A percentile compares a stretch with the other conserved stretches of the same genome.
phyloP scores from a whole-genome alignment of 23 tunicate species.

The Styela plicata region DNA sequence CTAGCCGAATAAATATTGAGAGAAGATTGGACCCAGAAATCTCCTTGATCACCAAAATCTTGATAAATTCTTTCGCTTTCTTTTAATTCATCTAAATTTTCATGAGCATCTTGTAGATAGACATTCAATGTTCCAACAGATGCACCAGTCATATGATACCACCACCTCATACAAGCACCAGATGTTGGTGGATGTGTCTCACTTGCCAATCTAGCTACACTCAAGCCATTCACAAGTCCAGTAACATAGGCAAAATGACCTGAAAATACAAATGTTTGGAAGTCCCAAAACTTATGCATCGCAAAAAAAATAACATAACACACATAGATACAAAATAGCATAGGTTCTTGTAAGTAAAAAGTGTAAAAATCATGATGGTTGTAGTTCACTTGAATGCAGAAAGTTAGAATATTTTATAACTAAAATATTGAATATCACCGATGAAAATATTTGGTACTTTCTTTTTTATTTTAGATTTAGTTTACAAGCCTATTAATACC shows the following conservation, averaged over 20 bases:
- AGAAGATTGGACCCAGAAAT: conserved; percentile 65
- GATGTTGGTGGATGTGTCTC: conserved; percentile 65
- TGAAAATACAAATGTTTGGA: too few relatives aligned
- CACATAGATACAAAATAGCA: too few relatives aligned
- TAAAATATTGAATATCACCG: too few relatives aligned
- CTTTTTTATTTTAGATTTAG: too few relatives aligned
- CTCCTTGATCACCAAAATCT: conserved; percentile 55
- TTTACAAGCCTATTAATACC: too few relatives aligned
- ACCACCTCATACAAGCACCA: conserved; percentile 78
- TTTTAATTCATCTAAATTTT: not conserved
- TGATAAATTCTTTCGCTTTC: conserved; percentile 33
- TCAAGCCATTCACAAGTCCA: conserved; percentile 29
- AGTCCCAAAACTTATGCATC: too few relatives aligned
- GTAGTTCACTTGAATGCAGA: too few relatives aligned
- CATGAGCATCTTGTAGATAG: conserved; percentile 50
- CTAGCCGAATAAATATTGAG: conserved; percentile 45
- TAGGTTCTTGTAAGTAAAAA: too few relatives aligned
- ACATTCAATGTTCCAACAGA: conserved; percentile 57
- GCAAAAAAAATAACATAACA: too few relatives aligned
- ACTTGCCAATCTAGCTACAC: conserved; percentile 54
- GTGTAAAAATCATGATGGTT: too few relatives aligned
- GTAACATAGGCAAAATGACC: conserved; percentile 47
- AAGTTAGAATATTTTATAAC: too few relatives aligned
- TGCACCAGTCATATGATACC: conserved; percentile 68
- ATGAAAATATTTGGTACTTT: too few relatives aligned